Conservation (phyloP, 2,888 invertebrate species). For the Mythimna impura region DNA sequence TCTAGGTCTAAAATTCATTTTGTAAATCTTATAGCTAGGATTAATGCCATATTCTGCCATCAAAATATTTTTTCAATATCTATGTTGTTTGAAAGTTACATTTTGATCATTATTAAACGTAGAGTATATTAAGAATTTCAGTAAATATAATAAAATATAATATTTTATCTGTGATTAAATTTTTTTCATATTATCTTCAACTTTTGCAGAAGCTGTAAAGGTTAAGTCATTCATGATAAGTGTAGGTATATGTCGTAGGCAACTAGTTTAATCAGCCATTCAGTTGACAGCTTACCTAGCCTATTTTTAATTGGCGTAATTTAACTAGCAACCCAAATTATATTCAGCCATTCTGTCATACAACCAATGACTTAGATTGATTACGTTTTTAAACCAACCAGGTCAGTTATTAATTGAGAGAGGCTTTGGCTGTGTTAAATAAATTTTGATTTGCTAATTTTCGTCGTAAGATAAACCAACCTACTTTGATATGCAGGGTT, state of each 20-base stretch:
- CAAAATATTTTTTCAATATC: slow-evolving; percentile 22
- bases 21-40: slow-evolving; percentile 55
- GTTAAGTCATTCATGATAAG: slow-evolving; percentile 8
- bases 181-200: slow-evolving; percentile 9
- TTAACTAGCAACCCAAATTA: no score
- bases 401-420: no score
- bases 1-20: slow-evolving; percentile 60
- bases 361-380: no score
- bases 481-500: no score
- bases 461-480: no score
- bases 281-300: no score
- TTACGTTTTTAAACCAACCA: no score
- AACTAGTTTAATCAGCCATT: no score
- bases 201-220: slow-evolving; percentile 7
- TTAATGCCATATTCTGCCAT: slow-evolving; percentile 65
- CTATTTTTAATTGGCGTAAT: no score
- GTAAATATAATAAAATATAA: not conserved
- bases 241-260: not conserved
- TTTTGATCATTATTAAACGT: slow-evolving; percentile 28
- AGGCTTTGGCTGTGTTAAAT: no score
- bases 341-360: no score
- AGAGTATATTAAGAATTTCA: not conserved
- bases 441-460: no score
- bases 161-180: slow-evolving; percentile 8
- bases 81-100: slow-evolving; percentile 12